phyloP scores from a whole-genome alignment of 2,797 vertebrate species.

The Lindbergichthys nudifrons region DNA sequence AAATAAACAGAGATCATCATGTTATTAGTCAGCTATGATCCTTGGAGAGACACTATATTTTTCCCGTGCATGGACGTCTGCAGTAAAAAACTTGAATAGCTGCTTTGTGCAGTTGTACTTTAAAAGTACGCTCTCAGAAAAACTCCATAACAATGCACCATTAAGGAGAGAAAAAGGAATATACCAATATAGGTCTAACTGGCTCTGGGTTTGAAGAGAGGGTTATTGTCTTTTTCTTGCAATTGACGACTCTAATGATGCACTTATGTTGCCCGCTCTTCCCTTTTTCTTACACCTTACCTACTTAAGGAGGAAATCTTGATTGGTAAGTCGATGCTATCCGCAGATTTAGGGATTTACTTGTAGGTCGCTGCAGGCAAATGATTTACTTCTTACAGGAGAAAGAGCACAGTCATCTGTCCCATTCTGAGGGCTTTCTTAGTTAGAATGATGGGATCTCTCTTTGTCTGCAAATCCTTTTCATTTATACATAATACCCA shows the following conservation, averaged over 20 bases:
- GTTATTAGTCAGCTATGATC: conserved; percentile 6
- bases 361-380: conserved; percentile 93
- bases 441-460: conserved; percentile 88
- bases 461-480: conserved; percentile 86
- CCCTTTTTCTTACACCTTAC: conserved; percentile 99
- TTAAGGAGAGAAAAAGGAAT: conserved; percentile 64
- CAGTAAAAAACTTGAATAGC: conserved; percentile 4
- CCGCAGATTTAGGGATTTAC: conserved; percentile 97
- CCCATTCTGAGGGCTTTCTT: conserved; percentile 89
- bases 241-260: conserved; percentile 99
- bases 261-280: conserved; percentile 99
- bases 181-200: conserved; percentile 62
- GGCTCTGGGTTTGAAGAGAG: conserved; percentile 88
- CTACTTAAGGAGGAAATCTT: conserved; percentile 99
- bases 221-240: conserved; percentile 98
- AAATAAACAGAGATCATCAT: conserved; percentile 44
- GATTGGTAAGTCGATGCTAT: conserved; percentile 99
- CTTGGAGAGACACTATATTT: conserved; percentile 6
- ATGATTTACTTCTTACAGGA: conserved; percentile 93
- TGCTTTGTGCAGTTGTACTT: conserved; percentile 9
- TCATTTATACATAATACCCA: conserved; percentile 84
- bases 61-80: conserved; percentile 26
- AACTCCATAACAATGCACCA: conserved; percentile 42
- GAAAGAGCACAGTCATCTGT: conserved; percentile 90
- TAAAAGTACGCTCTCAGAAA: conserved; percentile 12